Evolutionary conservation across 2,888 invertebrate genomes (phyloP), one percentile per base, ranked within the genome.

Genomic region (Schizaphis graminum): DNA sequence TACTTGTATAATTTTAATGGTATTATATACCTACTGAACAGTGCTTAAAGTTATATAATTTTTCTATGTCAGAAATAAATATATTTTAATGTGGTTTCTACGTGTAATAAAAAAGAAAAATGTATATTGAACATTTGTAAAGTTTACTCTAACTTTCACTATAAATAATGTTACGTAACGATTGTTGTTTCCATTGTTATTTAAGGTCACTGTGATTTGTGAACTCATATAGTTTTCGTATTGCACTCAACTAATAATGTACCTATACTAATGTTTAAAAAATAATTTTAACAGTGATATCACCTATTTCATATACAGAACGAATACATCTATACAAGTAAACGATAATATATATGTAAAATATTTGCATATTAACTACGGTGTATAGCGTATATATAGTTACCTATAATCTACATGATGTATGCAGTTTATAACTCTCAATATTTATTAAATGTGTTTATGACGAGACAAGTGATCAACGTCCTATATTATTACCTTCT

Each of bases 21-120:
- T 3, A 57, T 57, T 86, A 91, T 89, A 89, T 86, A 47, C 41
- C 47, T 86, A n/a, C 77, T 49, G 26, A 57, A 26, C 86, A 24
- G 47, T 57, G 86, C 57, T 86, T 57, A 91, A 91, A 91, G 91
- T 92, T 92, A 49, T 61, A 61, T 47, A 87, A 49, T 92, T 61
- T 35, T 92, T 87, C 86, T 49, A 87, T 35, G 92, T 61, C 92
- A 67, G 41, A 61, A 87, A 92, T 87, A 92, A 92, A 87, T 92
- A 87, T 92, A 67, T 92, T 91, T 87, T 92, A 92, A 92, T 67
- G 87, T 16, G 35, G 44, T 57, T 92, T 87, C 86, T 67, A 28
- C 67, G 16, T 35, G 67, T 92, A 88, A 92, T 92, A 92, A 92
- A 87, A 88, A 87, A 87, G 92, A 92, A 92, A 67, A 92, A 92